A percentile compares a stretch with the other conserved stretches of the same genome.
phyloP scores from a whole-genome alignment of 1,140 invertebrate genomes.

The Steinernema feltiae region DNA sequence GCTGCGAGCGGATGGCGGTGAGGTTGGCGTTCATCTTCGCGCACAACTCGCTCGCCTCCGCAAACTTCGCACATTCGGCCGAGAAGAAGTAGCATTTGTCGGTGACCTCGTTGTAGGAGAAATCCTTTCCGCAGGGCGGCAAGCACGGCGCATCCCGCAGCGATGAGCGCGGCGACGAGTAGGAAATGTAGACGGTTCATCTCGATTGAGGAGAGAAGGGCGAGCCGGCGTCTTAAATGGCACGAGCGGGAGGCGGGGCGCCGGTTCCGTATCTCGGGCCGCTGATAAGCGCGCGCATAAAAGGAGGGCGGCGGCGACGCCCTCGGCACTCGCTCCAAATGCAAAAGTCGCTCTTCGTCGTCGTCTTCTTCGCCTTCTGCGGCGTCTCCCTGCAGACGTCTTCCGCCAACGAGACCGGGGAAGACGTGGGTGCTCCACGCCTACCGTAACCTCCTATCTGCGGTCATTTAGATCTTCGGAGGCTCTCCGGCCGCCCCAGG shows the following conservation, averaged over 20 bases:
- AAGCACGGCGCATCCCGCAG: background rate
- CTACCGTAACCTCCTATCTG: background rate
- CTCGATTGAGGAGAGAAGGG: background rate
- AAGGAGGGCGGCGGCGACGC: background rate
- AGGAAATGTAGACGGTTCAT: background rate
- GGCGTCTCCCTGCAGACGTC: background rate
- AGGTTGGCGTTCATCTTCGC: constrained; percentile 8
- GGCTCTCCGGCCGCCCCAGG: background rate
- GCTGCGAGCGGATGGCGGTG: background rate
- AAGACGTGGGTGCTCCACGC: too few species aligned
- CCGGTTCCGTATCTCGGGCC: background rate
- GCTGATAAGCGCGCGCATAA: background rate
- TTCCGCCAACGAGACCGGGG: too few species aligned
- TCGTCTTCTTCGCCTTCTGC: background rate
- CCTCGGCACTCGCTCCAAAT: background rate
- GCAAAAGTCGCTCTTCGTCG: background rate
- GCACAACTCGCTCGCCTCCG: background rate
- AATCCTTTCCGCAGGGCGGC: constrained; percentile 6
- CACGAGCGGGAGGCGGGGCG: background rate
- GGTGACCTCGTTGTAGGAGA: background rate
- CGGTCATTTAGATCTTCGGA: background rate
- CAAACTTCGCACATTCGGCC: background rate
- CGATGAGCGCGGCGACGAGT: background rate
- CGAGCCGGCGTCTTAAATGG: background rate
- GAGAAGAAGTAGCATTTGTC: constrained; percentile 6